phyloP scores from a whole-genome alignment of 2,888 invertebrate species.

The Dicycla oo region DNA sequence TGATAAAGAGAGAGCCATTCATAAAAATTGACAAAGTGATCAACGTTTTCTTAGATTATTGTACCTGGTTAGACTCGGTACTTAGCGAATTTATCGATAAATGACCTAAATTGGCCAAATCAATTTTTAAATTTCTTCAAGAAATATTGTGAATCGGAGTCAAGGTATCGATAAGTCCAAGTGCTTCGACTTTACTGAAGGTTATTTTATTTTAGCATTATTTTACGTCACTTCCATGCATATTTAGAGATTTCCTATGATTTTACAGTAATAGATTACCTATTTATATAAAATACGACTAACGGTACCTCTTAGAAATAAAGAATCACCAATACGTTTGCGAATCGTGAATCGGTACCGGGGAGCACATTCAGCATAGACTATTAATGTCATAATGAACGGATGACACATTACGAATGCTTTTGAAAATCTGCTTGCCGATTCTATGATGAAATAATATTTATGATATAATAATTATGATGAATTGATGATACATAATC shows the following conservation, averaged over 20 bases:
- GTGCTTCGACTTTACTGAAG: conserved; percentile 9
- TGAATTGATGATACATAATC: too few species aligned
- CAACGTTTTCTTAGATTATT: not conserved
- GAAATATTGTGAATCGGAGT: conserved; percentile 7
- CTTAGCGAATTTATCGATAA: conserved; percentile 3
- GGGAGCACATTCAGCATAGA: too few species aligned
- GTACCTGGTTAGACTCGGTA: not conserved
- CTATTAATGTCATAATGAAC: not conserved
- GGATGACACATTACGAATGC: not conserved
- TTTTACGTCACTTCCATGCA: conserved; percentile 2
- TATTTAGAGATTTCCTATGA: not conserved
- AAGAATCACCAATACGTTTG: not conserved
- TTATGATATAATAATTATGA: too few species aligned
- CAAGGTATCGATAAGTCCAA: conserved; percentile 13
- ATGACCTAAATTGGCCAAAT: conserved; percentile 6
- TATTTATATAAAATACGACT: not conserved
- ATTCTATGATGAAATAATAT: too few species aligned
- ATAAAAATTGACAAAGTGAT: conserved; percentile 13
- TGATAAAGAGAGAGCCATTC: conserved; percentile 8
- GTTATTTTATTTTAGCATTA: conserved; percentile 3
- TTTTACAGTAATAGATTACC: not conserved
- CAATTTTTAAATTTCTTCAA: not conserved
- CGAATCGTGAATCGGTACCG: not conserved
- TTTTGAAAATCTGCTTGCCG: too few species aligned
- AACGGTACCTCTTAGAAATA: not conserved